Percentiles rank a stretch among this genome's conserved stretches.
Conservation (phyloP, 2,888 invertebrate species). For the Asteroscopus sphinx region DNA sequence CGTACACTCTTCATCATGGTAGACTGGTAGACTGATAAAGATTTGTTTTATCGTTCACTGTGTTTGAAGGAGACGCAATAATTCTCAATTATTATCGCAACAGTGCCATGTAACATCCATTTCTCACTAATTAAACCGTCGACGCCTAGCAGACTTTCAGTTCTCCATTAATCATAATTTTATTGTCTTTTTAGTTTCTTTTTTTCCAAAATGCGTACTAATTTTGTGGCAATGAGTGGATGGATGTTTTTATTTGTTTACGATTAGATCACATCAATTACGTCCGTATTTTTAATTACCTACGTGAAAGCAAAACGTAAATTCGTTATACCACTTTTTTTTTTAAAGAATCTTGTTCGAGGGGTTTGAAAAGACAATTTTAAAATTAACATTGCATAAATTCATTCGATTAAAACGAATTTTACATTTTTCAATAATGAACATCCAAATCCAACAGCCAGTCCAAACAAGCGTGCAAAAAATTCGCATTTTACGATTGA, state of each 20-base stretch:
- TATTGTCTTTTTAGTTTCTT: slow-evolving; percentile 16
- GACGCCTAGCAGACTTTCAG: slow-evolving; percentile 9
- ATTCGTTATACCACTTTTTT: slow-evolving; percentile 3
- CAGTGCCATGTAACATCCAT: slow-evolving; percentile 16
- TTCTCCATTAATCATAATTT: slow-evolving; percentile 20
- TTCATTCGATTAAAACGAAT: slow-evolving; percentile 22
- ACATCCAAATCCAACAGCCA: slow-evolving; percentile 33
- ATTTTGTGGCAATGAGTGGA: slow-evolving; percentile 2
- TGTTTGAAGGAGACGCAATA: slow-evolving; percentile 30
- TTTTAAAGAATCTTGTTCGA: slow-evolving; percentile 2
- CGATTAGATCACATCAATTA: slow-evolving; percentile 15
- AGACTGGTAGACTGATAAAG: slow-evolving; percentile 63
- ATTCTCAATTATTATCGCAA: slow-evolving; percentile 34
- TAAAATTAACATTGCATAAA: slow-evolving; percentile 11
- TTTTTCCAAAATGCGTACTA: slow-evolving; percentile 39
- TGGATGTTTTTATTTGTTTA: slow-evolving; percentile 15
- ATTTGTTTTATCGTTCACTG: slow-evolving; percentile 56
- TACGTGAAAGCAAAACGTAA: no score
- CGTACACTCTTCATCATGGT: slow-evolving; percentile 62
- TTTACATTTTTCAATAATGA: slow-evolving; percentile 24
- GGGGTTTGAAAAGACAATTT: slow-evolving; percentile 4
- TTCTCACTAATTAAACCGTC: slow-evolving; percentile 20
- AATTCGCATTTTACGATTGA: slow-evolving; percentile 66
- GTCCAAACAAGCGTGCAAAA: slow-evolving; percentile 58
- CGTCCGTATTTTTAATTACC: no score